Evolutionary conservation across 2,113 vertebrate genomes (phyloP), one percentile per base, ranked within the genome.

Genomic region (Aegotheles bennettii): DNA sequence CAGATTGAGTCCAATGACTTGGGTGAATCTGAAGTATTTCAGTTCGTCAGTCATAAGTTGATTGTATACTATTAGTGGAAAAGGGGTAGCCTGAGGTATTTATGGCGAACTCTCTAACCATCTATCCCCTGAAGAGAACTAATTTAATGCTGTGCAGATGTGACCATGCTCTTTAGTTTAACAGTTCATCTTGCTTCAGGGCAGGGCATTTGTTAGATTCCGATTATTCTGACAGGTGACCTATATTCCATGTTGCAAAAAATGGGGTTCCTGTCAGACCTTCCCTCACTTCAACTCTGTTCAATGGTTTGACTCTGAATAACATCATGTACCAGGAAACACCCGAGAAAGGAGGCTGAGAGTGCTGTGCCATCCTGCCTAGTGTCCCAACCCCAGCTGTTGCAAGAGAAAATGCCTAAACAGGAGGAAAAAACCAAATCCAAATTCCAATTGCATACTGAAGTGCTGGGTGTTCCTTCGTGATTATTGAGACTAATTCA

Each of bases 91-190:
- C 43, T 94, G 91, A 95, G 76, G 69, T 94, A 92, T 94, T 95
- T 96, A 92, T 60, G 76, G 56, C 71, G 73, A 88, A 40, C 26
- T 77, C 81, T 78, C 64, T 56, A 81, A 70, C 56, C 60, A 81
- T 92, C 73, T 67, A 1, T 84, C 56, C 48, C 3, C 68, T 87
- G 71, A 87, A 92, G 69, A 89, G 21, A 69, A 51, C 63, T 87
- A 84, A 96, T 95, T 95, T 95, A 94, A 80, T 90, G 77, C 91
- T 84, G 76, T 89, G 68, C 80, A 81, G 63, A 93, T 89, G 56
- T 78, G 64, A 59, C 76, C 60, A 51, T 36, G 24, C 51, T 97
- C 73, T 95, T 92, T 54, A 75, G 85, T 74, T 87, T 90, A 92
- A 81, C 60, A 89, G 69, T 86, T 89, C 2, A 0, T 89, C 87